These are phyloP conservation scores for Mamestra configurata DNA, from an alignment of 1,140 invertebrate species.

Conservation along the genomic window DNA sequence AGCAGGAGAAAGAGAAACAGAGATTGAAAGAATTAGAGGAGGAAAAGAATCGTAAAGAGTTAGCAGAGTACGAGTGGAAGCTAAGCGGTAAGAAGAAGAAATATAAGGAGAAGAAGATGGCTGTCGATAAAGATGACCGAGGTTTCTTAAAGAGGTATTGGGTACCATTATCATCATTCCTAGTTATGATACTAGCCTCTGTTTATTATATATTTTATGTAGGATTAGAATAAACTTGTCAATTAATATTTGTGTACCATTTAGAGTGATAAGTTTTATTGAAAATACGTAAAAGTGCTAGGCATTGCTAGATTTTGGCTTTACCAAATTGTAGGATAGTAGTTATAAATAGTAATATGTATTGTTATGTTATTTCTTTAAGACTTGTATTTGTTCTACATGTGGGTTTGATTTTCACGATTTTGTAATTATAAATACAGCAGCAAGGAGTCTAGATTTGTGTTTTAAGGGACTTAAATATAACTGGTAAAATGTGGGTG, in stretches of 20 bases:
- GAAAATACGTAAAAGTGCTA: not conserved
- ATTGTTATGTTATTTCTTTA: not conserved
- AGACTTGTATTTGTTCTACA: not conserved
- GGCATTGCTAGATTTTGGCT: not conserved
- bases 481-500: no score
- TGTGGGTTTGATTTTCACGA: not conserved
- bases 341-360: not conserved
- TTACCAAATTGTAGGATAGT: not conserved
- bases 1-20: slow-evolving; percentile 87
- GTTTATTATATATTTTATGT: slow-evolving; percentile 71
- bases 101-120: slow-evolving; percentile 80
- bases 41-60: slow-evolving; percentile 90
- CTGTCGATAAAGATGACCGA: slow-evolving; percentile 74
- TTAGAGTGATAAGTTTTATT: not conserved
- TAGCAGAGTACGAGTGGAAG: slow-evolving; percentile 92
- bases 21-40: slow-evolving; percentile 89
- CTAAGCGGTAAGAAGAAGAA: slow-evolving; percentile 89
- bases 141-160: slow-evolving; percentile 81
- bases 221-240: not conserved
- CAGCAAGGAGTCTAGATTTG: not conserved
- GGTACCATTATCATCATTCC: slow-evolving; percentile 75
- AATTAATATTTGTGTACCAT: slow-evolving; percentile 24
- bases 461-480: not conserved
- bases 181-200: slow-evolving; percentile 64
- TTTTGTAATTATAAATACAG: not conserved